Evolutionary conservation across 2,797 vertebrate species (phyloP).

Genomic region (Cuculus canorus): DNA sequence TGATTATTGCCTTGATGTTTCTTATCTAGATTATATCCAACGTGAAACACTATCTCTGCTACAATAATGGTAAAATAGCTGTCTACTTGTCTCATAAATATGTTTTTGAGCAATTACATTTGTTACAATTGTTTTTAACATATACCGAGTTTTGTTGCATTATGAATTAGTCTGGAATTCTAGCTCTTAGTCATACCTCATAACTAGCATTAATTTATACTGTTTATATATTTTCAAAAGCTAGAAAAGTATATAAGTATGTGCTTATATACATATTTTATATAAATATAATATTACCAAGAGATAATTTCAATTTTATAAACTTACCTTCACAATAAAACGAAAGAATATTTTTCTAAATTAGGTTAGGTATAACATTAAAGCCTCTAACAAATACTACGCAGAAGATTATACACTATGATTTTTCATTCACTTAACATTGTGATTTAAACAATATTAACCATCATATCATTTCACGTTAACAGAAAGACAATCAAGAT

Average conservation of each 20-base stretch:
- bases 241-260: background rate
- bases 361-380: background rate
- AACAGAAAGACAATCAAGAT: conserved; percentile 56
- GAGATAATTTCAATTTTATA: background rate
- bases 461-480: conserved; percentile 36
- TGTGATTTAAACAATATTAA: conserved; percentile 60
- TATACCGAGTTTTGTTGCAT: background rate
- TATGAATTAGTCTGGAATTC: background rate
- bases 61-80: background rate
- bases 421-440: conserved; percentile 52
- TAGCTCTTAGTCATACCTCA: background rate
- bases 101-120: background rate
- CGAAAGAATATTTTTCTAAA: background rate
- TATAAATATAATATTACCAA: background rate
- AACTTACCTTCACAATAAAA: background rate
- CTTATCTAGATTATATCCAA: background rate
- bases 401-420: background rate
- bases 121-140: background rate
- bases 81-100: background rate
- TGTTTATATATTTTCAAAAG: background rate
- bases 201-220: background rate
- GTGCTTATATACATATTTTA: background rate
- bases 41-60: background rate
- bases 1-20: background rate
- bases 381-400: background rate